These are phyloP conservation scores for Pseudochirops cupreus DNA, from an alignment of 2,797 vertebrate species.

Conservation along the genomic window DNA sequence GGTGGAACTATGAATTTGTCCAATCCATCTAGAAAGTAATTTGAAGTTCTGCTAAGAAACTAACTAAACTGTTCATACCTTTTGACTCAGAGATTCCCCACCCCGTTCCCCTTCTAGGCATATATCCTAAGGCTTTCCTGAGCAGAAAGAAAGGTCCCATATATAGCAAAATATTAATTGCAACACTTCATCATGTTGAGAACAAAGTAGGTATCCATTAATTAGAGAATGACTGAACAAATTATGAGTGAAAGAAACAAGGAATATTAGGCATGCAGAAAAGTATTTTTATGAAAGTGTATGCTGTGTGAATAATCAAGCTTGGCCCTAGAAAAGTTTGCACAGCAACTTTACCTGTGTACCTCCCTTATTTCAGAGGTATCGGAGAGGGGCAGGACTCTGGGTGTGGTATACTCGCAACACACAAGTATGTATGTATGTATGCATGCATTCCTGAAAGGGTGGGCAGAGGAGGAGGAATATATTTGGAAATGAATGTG, in stretches of 20 bases:
- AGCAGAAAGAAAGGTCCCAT: not conserved
- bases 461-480: not conserved
- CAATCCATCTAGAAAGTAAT: not conserved
- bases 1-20: not conserved
- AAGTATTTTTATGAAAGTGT: not conserved
- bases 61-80: not conserved
- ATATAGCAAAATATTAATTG: constrained; percentile 3
- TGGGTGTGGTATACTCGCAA: not conserved
- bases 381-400: not conserved
- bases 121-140: not conserved
- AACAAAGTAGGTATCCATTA: not conserved
- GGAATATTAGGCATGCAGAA: not conserved
- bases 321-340: not conserved
- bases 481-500: not conserved
- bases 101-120: not conserved
- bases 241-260: constrained; percentile 1
- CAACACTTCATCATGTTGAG: not conserved
- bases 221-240: not conserved
- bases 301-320: not conserved
- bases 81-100: not conserved
- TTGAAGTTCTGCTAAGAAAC: not conserved
- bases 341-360: too few species aligned
- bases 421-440: not conserved
- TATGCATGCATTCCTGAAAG: not conserved
- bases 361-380: not conserved